Evolutionary conservation across 2,797 vertebrate genomes (phyloP).

Genomic region (Pelodytes ibericus): DNA sequence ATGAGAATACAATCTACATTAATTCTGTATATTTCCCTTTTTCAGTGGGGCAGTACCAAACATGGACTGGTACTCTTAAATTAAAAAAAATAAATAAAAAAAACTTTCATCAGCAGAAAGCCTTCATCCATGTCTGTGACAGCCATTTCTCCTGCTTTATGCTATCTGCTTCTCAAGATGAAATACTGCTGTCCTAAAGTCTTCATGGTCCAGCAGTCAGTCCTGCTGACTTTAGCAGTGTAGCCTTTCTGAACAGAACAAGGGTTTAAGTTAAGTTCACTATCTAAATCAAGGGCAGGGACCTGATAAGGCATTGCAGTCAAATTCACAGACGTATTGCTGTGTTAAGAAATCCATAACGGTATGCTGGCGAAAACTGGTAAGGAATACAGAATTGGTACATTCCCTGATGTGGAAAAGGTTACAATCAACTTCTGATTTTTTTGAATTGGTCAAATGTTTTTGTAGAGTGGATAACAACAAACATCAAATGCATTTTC

Average conservation of each 20-base stretch:
- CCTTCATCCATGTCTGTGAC: conserved; percentile 40
- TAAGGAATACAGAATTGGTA: too few species aligned
- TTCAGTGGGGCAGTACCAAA: background rate
- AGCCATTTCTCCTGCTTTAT: conserved; percentile 46
- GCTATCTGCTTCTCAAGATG: conserved; percentile 44
- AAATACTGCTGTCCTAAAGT: conserved; percentile 40
- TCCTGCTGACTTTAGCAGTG: conserved; percentile 49
- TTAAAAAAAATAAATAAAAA: conserved; percentile 3
- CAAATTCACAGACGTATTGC: background rate
- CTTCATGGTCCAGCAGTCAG: conserved; percentile 46
- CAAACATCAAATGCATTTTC: too few species aligned
- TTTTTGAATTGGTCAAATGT: too few species aligned
- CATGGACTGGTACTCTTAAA: conserved; percentile 2
- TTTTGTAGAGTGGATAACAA: too few species aligned
- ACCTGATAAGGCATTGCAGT: background rate
- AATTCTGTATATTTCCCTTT: background rate
- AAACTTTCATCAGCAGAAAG: conserved; percentile 43
- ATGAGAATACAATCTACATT: too few species aligned
- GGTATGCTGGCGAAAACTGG: too few species aligned
- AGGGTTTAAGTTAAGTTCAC: conserved; percentile 12
- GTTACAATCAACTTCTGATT: too few species aligned
- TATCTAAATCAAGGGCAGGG: conserved; percentile 4
- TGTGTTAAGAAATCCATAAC: too few species aligned
- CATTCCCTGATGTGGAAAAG: too few species aligned
- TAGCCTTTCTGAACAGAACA: conserved; percentile 31